Evolutionary conservation across 2,888 invertebrate genomes (phyloP), one percentile per base, ranked within the genome.

Genomic region (Drosophila pseudotakahashii): DNA sequence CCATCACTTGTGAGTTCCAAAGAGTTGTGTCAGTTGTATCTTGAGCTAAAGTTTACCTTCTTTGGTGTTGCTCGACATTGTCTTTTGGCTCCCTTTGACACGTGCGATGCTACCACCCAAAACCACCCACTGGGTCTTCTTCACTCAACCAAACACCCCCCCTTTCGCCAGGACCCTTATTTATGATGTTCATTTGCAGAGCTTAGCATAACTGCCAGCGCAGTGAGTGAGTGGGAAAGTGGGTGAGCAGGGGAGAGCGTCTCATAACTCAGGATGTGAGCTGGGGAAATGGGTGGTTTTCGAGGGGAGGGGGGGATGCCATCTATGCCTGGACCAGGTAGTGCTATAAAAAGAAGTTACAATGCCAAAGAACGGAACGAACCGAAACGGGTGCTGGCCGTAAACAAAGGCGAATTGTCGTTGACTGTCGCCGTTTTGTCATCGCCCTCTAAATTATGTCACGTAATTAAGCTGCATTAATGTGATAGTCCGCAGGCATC

Each of bases 161-260:
- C 47, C 16, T 16, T 11, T 51, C 47, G 32, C 47, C 54, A 44
- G 60, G 57, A 47, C 54, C 66, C 48, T 78, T 79, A 78, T 78
- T 78, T 79, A 78, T 80, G 66, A 75, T 80, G 78, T 77, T 77
- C 80, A 78, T 78, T 78, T 78, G 66, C 80, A 79, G 80, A 78
- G 78, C 78, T 78, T 78, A 77, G 72, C 78, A 75, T 75, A 77
- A 80, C 64, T 66, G 77, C 58, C 76, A 42, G 69, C 62, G 45
- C 26, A 61, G 42, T 48, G 36, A 48, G 53, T 32, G 26, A 34
- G 9, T n/a, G 14, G 30, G 10, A 44, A 44, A 45, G 23, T 19
- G 42, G 19, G 30, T 7, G 4, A 36, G 44, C 11, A 26, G n/a
- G 47, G 14, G 37, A 19, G 42, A 13, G 48, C 42, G 66, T 60